These are phyloP conservation scores for Archilochus colubris DNA, from an alignment of 2,113 vertebrate species.

Conservation along the genomic window DNA sequence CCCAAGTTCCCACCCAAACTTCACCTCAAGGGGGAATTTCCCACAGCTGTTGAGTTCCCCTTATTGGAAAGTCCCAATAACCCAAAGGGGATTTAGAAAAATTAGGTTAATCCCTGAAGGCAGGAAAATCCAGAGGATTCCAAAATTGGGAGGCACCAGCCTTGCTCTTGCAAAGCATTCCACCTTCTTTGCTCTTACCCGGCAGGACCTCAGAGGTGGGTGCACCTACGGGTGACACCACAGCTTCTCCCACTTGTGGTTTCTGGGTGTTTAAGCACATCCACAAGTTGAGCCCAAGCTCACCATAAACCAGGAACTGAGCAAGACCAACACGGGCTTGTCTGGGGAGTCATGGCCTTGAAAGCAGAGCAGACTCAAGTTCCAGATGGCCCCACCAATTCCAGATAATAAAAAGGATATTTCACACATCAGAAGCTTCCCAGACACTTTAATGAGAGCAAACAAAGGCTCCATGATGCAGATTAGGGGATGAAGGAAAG, in stretches of 20 bases:
- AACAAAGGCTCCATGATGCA: not conserved
- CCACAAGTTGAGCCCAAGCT: rapidly evolving
- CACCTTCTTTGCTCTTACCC: not conserved
- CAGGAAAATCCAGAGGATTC: not conserved
- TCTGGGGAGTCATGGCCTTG: not conserved
- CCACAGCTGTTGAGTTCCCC: not conserved
- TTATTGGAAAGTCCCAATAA: not conserved
- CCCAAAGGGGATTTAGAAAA: not conserved
- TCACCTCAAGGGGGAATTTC: not conserved
- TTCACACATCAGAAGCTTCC: slow-evolving; percentile 21
- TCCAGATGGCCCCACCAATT: slow-evolving; percentile 1
- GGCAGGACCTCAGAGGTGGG: not conserved
- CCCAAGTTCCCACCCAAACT: not conserved
- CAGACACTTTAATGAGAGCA: slow-evolving; percentile 34
- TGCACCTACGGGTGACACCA: rapidly evolving
- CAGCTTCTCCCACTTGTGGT: rapidly evolving
- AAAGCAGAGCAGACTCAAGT: not conserved
- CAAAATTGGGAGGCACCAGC: not conserved
- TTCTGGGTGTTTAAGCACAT: not conserved
- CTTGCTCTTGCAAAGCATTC: not conserved
- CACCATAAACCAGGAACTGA: not conserved
- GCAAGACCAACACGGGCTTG: not conserved
- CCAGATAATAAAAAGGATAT: slow-evolving; percentile 34
- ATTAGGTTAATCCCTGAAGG: not conserved
- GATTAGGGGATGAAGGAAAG: not conserved